Evolutionary conservation across 2,113 vertebrate species (phyloP).

Genomic region (Hydrolagus affinis): DNA sequence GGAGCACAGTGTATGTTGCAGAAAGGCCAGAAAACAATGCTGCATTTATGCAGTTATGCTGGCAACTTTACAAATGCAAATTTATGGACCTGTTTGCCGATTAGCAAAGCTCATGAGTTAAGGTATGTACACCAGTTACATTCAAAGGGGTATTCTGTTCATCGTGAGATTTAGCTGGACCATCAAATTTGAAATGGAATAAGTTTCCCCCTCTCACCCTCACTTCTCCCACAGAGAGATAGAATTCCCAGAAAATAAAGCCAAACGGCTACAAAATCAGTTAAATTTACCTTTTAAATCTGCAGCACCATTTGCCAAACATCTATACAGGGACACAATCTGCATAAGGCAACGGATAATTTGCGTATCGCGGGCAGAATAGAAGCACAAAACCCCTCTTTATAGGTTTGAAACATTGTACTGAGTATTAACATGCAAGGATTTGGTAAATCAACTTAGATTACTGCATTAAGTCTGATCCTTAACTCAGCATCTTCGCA

Average conservation of each 20-base stretch:
- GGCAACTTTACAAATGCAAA: not conserved
- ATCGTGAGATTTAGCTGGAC: not conserved
- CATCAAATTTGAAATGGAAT: not conserved
- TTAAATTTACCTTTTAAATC: not conserved
- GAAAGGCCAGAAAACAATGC: not conserved
- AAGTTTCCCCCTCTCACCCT: not conserved
- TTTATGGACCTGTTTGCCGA: not conserved
- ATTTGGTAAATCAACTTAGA: not conserved
- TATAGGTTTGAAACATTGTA: no score
- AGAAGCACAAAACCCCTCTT: no score
- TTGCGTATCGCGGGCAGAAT: no score
- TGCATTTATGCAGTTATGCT: not conserved
- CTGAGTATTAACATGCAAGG: no score
- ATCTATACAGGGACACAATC: no score
- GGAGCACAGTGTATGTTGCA: not conserved
- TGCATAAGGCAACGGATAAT: no score
- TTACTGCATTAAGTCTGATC: not conserved
- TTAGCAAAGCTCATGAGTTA: no score
- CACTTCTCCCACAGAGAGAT: not conserved
- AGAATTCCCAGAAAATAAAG: not conserved
- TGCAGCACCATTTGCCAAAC: not conserved
- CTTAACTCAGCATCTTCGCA: not conserved
- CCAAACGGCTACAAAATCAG: not conserved
- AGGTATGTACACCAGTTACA: not conserved
- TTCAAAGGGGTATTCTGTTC: not conserved